Evolutionary conservation across 2,113 vertebrate genomes (phyloP).

Genomic region (Nothoprocta perdicaria): DNA sequence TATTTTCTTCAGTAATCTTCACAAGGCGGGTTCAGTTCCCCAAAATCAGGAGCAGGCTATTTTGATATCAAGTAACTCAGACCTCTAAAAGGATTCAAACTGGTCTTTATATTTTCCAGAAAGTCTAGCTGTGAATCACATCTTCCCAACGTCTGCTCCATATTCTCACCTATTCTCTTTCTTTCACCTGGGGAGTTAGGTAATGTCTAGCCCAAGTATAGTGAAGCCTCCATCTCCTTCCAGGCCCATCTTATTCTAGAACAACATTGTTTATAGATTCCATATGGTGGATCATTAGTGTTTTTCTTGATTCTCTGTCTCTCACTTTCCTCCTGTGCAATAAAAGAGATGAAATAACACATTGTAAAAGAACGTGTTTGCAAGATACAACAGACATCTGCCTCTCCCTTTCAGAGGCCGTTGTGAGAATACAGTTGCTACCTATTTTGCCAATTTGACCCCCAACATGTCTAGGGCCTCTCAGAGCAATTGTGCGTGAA

Average conservation of each 20-base stretch:
- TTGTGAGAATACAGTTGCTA: slow-evolving; percentile 47
- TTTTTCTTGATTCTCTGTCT: slow-evolving; percentile 57
- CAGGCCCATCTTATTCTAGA: slow-evolving; percentile 38
- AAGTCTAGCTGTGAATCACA: background rate
- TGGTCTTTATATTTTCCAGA: slow-evolving; percentile 61
- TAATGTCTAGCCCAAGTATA: slow-evolving; percentile 57
- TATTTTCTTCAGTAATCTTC: slow-evolving; percentile 23
- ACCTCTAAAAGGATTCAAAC: slow-evolving; percentile 6
- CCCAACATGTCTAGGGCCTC: slow-evolving; percentile 6
- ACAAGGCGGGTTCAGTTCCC: background rate
- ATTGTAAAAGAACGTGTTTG: slow-evolving; percentile 67
- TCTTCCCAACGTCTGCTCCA: slow-evolving; percentile 22
- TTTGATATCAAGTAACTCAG: slow-evolving; percentile 7
- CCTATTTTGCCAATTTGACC: slow-evolving; percentile 58
- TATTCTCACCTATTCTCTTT: slow-evolving; percentile 59
- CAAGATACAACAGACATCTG: slow-evolving; percentile 60
- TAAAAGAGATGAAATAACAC: slow-evolving; percentile 63
- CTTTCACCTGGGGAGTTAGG: slow-evolving; percentile 57
- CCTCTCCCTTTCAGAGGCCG: slow-evolving; percentile 64
- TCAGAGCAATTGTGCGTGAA: slow-evolving; percentile 29
- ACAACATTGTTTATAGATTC: slow-evolving; percentile 67
- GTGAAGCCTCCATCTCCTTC: background rate
- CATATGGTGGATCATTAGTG: slow-evolving; percentile 48
- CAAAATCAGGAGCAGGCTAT: background rate
- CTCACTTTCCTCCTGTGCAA: slow-evolving; percentile 49